A percentile compares a stretch with the other conserved stretches of the same genome.
Evolutionary conservation across 2,113 vertebrate species (phyloP).

Genomic region (Petaurus breviceps): DNA sequence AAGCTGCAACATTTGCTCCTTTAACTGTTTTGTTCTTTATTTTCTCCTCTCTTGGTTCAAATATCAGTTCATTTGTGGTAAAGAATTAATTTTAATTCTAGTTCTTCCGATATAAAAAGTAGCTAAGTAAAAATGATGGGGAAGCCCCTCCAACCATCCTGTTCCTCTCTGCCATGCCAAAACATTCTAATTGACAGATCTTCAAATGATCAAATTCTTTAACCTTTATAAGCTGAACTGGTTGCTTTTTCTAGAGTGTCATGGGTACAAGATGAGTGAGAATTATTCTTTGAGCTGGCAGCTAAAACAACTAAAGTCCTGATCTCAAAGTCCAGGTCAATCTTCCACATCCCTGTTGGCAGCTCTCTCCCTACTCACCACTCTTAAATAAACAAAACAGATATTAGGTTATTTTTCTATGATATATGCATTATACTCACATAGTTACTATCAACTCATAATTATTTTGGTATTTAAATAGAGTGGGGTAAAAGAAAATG

Average conservation of each 20-base stretch:
- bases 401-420: background rate
- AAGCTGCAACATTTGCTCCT: no score
- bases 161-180: background rate
- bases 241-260: background rate
- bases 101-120: background rate
- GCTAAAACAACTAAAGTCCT: background rate
- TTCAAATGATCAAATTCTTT: background rate
- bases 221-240: background rate
- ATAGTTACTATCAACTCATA: constrained; percentile 45
- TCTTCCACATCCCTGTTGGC: background rate
- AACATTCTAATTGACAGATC: background rate
- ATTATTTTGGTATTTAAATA: constrained; percentile 50
- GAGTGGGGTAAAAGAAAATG: background rate
- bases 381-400: background rate
- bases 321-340: background rate
- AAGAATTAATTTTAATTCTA: background rate
- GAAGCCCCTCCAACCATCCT: background rate
- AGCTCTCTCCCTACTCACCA: background rate
- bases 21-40: no score
- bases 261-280: background rate
- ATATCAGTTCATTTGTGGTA: no score
- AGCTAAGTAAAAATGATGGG: background rate
- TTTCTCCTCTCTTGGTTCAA: no score
- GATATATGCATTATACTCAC: background rate
- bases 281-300: background rate